These are phyloP conservation scores for Catharus ustulatus DNA, from an alignment of 2,797 vertebrate species.

Conservation along the genomic window DNA sequence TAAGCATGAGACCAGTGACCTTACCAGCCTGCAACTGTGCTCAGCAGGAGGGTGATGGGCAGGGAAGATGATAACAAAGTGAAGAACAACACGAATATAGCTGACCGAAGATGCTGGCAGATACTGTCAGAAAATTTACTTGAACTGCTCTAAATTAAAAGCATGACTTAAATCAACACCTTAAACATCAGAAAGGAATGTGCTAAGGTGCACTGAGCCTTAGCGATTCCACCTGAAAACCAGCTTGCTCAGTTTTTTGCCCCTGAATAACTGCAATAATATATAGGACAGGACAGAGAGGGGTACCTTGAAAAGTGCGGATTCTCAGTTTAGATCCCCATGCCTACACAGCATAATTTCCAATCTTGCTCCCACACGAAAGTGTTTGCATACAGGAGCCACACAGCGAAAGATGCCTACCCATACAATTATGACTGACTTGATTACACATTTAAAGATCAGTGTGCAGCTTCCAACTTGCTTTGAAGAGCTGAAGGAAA, in stretches of 20 bases:
- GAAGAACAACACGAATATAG: neutral
- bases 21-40: neutral
- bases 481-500: neutral
- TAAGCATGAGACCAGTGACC: neutral
- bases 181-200: neutral
- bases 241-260: neutral
- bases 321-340: neutral
- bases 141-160: neutral
- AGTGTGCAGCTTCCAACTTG: neutral
- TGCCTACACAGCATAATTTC: neutral
- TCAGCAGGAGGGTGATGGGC: neutral
- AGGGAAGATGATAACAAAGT: neutral
- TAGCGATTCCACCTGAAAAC: neutral
- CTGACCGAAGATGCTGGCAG: neutral
- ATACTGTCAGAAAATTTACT: neutral
- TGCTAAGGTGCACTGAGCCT: neutral
- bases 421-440: neutral
- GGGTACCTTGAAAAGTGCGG: neutral
- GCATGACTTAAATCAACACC: rapidly evolving
- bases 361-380: neutral
- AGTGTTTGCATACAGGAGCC: neutral
- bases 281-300: rapidly evolving
- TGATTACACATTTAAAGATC: neutral
- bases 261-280: neutral
- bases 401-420: neutral